Base-by-base conservation (phyloP, 1,140 invertebrate genomes). In the Dysdera silvatica region DNA sequence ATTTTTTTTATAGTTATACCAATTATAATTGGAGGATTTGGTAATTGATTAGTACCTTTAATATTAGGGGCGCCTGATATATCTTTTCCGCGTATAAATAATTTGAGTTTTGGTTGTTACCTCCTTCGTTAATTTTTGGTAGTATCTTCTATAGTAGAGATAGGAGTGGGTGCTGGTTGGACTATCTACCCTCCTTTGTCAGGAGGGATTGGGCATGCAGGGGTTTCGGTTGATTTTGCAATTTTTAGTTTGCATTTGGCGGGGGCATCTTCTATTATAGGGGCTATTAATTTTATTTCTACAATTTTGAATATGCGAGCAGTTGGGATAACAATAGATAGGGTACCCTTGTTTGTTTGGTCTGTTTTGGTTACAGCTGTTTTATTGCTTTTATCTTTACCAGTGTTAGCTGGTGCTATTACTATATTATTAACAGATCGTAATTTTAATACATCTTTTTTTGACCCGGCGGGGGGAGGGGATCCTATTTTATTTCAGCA, bases 1-100 rank as follows among this genome's bases (percentile, higher is more conserved):
- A 85, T 87, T 83, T 88, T 87, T 76, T 86, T 87, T 79, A 84
- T 86, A 78, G 82, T 87, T 61, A 87, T 87, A 79, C 85, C 84
- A 51, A 79, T 84, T 74, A 80, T 87, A 81, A 84, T 88, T 80
- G 86, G 85, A 45, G 85, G 85, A 69, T 87, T 88, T 80, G 85
- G 85, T 67, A 88, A 88, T 76, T 88, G 83, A 81, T 74, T 88
- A 74, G 74, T 87, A 4, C 85, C 86, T 40, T 71, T 87, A 77
- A 85, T 87, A 79, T 61, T 88, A 68, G 82, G 82, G 66, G 78
- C 81, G 0, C 81, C 82, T 16, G 86, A 88, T 82, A 87, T 88
- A 79, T 81, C 83, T 6, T 87, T 86, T 59, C 85, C 84, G 7
- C 83, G 85, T 71, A 76, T 87, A 80, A 88, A 87, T 81, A 87